Base-by-base conservation (phyloP, 2,113 vertebrate genomes). In the Poeciliopsis prolifica region DNA sequence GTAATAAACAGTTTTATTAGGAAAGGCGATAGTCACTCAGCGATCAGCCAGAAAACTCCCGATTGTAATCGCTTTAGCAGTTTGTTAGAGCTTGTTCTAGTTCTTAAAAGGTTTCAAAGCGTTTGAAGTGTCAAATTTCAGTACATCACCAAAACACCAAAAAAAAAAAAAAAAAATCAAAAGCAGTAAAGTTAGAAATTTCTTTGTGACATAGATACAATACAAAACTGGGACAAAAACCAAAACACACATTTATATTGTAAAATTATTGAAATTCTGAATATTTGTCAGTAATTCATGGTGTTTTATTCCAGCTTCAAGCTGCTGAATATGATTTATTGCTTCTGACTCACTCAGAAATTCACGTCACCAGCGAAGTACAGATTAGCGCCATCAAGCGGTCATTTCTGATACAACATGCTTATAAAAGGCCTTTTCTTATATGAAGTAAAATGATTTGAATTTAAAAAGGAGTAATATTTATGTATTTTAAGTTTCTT, bases 331-430 rank as follows among this genome's bases (percentile, higher is more conserved):
- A 48, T 19, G 17, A 17, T 6, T 17, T 48, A 48, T 48, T 48
- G 44, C 17, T 48, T 15, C 17, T 17, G 44, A 29, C 30, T 29
- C n/a, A 15, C 14, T 13, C 29, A 30, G 24, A 29, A 30, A 40
- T 9, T 28, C 4, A 14, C 44, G 12, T 67, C 1, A 42, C 40
- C 26, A 5, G 31, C 30, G 11, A 51, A 30, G 4, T 14, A 4
- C 15, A 17, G 3, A 73, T 31, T 75, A 42, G 79, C 42, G 65
- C 54, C 82, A 71, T 5, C 68, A 60, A 64, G 61, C 5, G 79
- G 24, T 29, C 0, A 5, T 26, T 42, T 1, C 0, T 30, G 48
- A 33, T 31, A 48, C 22, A 5, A 19, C 62, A 13, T 48, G 15
- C 19, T 4, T 22, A 2, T 15, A 44, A 33, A 67, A 10, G 22